These are phyloP conservation scores for Zaprionus lachaisei DNA, from an alignment of 1,140 invertebrate genomes.

Conservation along the genomic window DNA sequence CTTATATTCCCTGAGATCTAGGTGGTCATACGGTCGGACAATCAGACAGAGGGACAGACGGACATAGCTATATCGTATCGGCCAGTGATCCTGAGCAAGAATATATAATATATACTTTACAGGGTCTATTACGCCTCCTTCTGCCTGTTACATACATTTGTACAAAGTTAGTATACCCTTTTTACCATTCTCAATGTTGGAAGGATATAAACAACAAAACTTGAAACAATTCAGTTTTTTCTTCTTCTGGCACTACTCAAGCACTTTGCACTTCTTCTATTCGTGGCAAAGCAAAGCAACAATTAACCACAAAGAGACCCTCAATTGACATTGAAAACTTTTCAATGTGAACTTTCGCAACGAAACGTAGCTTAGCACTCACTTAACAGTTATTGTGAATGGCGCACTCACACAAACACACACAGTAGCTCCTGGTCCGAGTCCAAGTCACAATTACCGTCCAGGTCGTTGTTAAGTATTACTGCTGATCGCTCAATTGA, in stretches of 20 bases:
- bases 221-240: not conserved
- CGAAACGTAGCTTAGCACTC: slow-evolving; percentile 28
- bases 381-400: slow-evolving; percentile 35
- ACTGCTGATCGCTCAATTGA: slow-evolving; percentile 57
- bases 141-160: no score
- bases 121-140: no score
- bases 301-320: slow-evolving; percentile 35
- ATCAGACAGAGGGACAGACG: no score
- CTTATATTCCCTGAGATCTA: no score
- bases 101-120: no score
- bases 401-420: slow-evolving; percentile 15
- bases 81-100: no score
- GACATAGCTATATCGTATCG: no score
- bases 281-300: slow-evolving; percentile 15
- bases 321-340: slow-evolving; percentile 38
- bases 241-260: not conserved
- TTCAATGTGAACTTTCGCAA: slow-evolving; percentile 12
- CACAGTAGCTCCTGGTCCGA: not conserved
- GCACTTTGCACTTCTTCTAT: not conserved
- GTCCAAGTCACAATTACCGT: not conserved
- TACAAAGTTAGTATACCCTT: not conserved
- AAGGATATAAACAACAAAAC: not conserved
- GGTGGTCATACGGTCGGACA: no score
- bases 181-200: not conserved
- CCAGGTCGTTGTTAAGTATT: slow-evolving; percentile 50